phyloP scores from a whole-genome alignment of 2,888 invertebrate species.

The Dasypolia templi region DNA sequence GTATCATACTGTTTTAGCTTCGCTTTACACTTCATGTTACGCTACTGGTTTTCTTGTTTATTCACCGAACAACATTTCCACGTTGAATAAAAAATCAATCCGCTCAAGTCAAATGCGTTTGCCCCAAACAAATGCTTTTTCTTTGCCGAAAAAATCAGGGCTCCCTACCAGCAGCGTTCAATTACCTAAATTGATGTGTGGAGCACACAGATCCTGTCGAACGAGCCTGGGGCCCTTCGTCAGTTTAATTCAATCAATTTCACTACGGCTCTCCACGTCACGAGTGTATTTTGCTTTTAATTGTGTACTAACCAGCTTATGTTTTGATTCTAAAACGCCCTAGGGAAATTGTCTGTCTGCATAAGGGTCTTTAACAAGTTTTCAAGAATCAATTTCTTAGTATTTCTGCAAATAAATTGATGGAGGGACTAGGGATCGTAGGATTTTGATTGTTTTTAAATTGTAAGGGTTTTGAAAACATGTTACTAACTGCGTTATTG shows the following conservation, averaged over 20 bases:
- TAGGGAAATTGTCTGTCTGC: slow-evolving; percentile 34
- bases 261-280: slow-evolving; percentile 64
- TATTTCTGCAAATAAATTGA: slow-evolving; percentile 14
- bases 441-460: slow-evolving; percentile 34
- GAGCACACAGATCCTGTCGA: slow-evolving; percentile 84
- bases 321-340: slow-evolving; percentile 50
- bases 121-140: slow-evolving; percentile 37
- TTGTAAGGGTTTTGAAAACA: not conserved
- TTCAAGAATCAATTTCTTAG: slow-evolving; percentile 42
- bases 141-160: slow-evolving; percentile 58
- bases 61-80: slow-evolving; percentile 11
- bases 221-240: slow-evolving; percentile 77
- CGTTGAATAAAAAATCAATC: slow-evolving; percentile 38
- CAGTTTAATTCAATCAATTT: slow-evolving; percentile 86
- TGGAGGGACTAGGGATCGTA: not conserved
- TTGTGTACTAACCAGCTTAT: slow-evolving; percentile 55
- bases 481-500: not conserved
- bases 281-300: slow-evolving; percentile 65
- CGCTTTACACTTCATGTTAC: not conserved
- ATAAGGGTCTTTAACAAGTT: slow-evolving; percentile 44
- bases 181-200: slow-evolving; percentile 89
- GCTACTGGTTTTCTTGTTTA: not conserved
- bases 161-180: slow-evolving; percentile 73
- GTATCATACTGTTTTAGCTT: not conserved
- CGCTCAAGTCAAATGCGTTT: slow-evolving; percentile 26